Conservation (phyloP, 1,140 invertebrate genomes). For the Drosophila lacteicornis region DNA sequence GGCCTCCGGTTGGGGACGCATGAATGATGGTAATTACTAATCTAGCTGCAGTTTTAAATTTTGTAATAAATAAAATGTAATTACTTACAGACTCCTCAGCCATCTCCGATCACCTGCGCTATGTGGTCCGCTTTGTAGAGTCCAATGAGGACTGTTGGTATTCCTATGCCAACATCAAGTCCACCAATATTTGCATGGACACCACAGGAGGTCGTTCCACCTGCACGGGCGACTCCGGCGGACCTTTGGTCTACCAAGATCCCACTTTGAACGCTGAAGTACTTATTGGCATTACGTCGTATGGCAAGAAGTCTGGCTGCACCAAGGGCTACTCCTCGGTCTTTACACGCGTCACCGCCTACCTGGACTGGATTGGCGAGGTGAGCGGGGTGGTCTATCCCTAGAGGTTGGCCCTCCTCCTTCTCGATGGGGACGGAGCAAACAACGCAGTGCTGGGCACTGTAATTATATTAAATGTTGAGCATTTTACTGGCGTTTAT, state of each 20-base stretch:
- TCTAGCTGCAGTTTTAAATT: too few species aligned
- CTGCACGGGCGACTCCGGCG: constrained; percentile 73
- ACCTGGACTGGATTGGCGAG: constrained; percentile 72
- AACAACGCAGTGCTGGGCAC: constrained; percentile 42
- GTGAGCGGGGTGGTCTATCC: constrained; percentile 54
- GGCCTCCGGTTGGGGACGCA: constrained; percentile 85
- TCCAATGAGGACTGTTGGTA: constrained; percentile 46
- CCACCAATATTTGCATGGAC: constrained; percentile 71
- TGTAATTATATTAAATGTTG: constrained; percentile 47
- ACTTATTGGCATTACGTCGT: constrained; percentile 85
- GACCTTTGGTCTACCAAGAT: constrained; percentile 61
- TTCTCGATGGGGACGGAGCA: not conserved
- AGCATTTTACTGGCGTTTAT: constrained; percentile 22
- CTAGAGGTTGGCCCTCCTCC: constrained; percentile 15
- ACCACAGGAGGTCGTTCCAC: constrained; percentile 61
- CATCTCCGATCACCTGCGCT: constrained; percentile 40
- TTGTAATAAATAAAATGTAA: not conserved
- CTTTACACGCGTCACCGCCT: constrained; percentile 78
- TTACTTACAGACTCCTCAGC: constrained; percentile 17
- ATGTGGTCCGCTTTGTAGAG: constrained; percentile 63
- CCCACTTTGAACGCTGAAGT: constrained; percentile 18
- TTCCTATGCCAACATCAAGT: constrained; percentile 46
- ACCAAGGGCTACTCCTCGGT: constrained; percentile 83
- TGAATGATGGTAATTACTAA: constrained; percentile 63
- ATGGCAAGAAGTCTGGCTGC: constrained; percentile 85